Conservation (phyloP, 1,140 invertebrate species). For the Melanaphis sacchari region DNA sequence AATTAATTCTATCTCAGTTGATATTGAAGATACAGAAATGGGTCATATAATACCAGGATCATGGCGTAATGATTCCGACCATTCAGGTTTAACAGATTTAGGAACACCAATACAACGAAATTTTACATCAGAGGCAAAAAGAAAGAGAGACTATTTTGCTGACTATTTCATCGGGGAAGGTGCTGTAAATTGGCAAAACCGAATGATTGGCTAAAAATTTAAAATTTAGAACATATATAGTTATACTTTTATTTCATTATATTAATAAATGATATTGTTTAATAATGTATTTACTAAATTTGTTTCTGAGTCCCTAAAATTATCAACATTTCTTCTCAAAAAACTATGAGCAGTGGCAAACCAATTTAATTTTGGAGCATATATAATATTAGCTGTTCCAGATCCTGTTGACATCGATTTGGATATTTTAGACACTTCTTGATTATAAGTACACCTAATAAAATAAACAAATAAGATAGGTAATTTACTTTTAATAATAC, state of each 20-base stretch:
- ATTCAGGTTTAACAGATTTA: neutral
- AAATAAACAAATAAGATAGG: neutral
- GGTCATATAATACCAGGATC: neutral
- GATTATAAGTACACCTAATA: neutral
- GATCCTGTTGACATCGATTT: neutral
- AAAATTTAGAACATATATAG: neutral
- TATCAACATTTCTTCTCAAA: neutral
- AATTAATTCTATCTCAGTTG: neutral
- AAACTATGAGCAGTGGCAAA: neutral
- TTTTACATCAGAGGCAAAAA: neutral
- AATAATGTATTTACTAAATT: neutral
- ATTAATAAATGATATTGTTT: constrained; percentile 12
- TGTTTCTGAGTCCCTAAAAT: neutral
- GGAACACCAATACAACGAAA: neutral
- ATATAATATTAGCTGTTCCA: neutral
- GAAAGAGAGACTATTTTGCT: neutral
- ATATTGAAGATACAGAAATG: neutral
- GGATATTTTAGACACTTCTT: neutral
- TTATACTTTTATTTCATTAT: neutral
- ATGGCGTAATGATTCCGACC: neutral
- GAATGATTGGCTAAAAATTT: neutral
- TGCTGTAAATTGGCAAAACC: neutral
- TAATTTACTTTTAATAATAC: constrained; percentile 19
- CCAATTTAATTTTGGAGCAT: neutral
- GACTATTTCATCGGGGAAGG: neutral